Conservation (phyloP, 1,140 invertebrate species). For the Mactra quadrangularis region DNA sequence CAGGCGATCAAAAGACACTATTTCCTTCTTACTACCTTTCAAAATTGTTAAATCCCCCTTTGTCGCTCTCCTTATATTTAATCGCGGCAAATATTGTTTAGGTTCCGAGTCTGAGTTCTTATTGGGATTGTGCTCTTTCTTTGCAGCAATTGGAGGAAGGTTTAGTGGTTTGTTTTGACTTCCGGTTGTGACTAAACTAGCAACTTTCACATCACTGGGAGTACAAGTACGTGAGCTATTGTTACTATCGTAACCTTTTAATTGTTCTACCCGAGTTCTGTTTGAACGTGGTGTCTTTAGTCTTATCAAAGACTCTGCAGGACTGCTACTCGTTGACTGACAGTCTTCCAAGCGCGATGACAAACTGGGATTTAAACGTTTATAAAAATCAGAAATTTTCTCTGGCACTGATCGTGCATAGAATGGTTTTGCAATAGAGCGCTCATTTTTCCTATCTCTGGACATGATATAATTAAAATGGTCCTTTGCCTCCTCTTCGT, state of each 20-base stretch:
- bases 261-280: background rate
- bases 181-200: background rate
- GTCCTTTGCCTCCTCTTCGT: slow-evolving; percentile 33
- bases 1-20: background rate
- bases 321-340: too few species aligned
- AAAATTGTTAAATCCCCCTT: background rate
- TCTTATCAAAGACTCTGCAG: too few species aligned
- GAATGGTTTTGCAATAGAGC: background rate
- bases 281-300: too few species aligned
- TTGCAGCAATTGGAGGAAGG: background rate
- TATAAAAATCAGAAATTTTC: background rate
- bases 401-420: background rate
- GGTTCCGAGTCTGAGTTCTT: background rate
- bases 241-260: background rate
- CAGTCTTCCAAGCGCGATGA: too few species aligned
- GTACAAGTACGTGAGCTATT: background rate
- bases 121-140: background rate
- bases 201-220: slow-evolving; percentile 2
- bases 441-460: slow-evolving; percentile 15
- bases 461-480: slow-evolving; percentile 52
- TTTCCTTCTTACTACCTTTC: background rate
- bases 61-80: background rate
- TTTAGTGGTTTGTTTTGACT: background rate
- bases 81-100: background rate
- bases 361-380: too few species aligned